Evolutionary conservation across 2,113 vertebrate species (phyloP).

Genomic region (Mesitornis unicolor): DNA sequence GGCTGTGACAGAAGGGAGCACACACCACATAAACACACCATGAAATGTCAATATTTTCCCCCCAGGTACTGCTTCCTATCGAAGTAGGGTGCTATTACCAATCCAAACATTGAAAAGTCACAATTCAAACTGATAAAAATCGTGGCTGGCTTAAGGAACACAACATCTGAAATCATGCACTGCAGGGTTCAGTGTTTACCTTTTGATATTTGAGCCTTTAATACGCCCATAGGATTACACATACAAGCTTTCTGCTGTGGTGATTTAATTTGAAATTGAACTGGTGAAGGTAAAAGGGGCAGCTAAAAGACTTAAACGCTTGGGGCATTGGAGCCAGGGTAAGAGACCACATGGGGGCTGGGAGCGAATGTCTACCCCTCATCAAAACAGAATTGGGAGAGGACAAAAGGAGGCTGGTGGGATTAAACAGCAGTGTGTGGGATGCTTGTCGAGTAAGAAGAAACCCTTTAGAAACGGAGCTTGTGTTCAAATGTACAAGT

Average conservation of each 20-base stretch:
- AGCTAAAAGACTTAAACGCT: neutral
- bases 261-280: neutral
- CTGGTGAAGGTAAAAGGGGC: neutral
- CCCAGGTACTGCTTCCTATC: neutral
- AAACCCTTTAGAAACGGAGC: neutral
- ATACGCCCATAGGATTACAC: neutral
- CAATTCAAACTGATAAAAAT: neutral
- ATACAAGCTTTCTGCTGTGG: neutral
- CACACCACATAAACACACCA: accelerated
- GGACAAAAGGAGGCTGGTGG: neutral
- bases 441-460: neutral
- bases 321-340: neutral
- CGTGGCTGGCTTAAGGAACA: neutral
- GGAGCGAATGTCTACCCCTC: neutral
- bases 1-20: neutral
- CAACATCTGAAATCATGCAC: neutral
- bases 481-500: neutral
- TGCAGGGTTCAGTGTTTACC: neutral
- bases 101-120: neutral
- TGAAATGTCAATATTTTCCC: too few relatives aligned
- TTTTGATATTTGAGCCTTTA: neutral
- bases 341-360: neutral
- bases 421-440: neutral
- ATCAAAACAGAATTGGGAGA: neutral
- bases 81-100: accelerated